Evolutionary conservation across 2,888 invertebrate species (phyloP).

Genomic region (Hirtodrosophila cameraria): DNA sequence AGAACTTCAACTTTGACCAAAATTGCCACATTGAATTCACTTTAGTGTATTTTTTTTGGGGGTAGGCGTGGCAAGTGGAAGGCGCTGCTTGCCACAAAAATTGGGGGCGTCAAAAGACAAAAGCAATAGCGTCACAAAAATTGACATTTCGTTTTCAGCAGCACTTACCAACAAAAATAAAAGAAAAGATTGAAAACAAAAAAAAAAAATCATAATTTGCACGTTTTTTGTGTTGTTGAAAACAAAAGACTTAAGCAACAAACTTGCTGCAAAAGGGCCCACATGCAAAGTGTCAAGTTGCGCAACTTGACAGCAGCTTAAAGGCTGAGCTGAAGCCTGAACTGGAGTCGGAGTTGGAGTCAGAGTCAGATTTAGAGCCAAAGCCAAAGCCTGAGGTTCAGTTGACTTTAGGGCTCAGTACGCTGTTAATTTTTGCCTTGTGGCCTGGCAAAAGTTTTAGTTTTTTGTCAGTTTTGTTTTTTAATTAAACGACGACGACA

Average conservation of each 20-base stretch:
- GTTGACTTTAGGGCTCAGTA: constrained; percentile 14
- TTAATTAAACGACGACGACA: constrained; percentile 69
- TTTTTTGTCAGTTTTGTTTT: constrained; percentile 43
- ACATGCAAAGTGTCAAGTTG: constrained; percentile 79
- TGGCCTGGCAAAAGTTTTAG: constrained; percentile 44
- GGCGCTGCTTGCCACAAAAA: constrained; percentile 52
- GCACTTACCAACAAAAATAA: constrained; percentile 19
- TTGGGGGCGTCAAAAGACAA: constrained; percentile 72
- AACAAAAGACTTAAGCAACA: constrained; percentile 77
- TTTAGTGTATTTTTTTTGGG: constrained; percentile 14
- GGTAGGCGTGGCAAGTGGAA: constrained; percentile 40
- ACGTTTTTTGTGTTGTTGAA: constrained; percentile 75
- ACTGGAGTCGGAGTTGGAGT: constrained; percentile 1
- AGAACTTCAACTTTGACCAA: constrained; percentile 11
- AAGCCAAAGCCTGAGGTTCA: constrained; percentile 13
- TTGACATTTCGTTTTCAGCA: constrained; percentile 76
- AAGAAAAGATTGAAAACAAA: constrained; percentile 4
- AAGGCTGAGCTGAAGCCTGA: constrained; percentile 29
- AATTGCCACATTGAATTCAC: neutral
- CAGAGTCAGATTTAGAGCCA: constrained; percentile 6
- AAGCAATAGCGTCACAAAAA: constrained; percentile 74
- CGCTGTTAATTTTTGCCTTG: constrained; percentile 34
- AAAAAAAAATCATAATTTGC: constrained; percentile 73
- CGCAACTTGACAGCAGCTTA: constrained; percentile 70
- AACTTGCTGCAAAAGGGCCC: constrained; percentile 74